phyloP scores from a whole-genome alignment of 2,113 vertebrate genomes.

The Aviceda subcristata region DNA sequence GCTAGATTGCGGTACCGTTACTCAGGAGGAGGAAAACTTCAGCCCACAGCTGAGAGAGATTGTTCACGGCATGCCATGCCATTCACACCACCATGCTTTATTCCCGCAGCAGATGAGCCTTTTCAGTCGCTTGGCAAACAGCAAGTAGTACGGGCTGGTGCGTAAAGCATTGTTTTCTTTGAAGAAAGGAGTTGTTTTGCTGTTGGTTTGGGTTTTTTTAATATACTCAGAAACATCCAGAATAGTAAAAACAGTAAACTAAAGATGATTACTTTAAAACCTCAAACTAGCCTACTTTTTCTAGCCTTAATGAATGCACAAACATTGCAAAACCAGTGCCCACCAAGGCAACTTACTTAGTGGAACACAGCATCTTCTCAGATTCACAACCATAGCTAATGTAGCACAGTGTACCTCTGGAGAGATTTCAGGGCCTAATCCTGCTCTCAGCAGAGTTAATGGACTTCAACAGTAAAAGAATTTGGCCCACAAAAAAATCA shows the following conservation, averaged over 20 bases:
- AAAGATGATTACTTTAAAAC: neutral
- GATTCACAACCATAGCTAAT: neutral
- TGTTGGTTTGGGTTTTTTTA: neutral
- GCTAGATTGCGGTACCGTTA: neutral
- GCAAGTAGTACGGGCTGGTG: neutral
- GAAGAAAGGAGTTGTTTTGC: neutral
- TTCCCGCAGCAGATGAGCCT: neutral
- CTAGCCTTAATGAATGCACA: neutral
- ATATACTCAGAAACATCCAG: neutral
- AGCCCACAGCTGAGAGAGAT: neutral
- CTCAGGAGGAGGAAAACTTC: neutral
- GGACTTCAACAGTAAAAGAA: neutral
- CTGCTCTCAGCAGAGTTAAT: neutral
- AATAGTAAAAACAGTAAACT: neutral
- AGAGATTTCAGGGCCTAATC: neutral
- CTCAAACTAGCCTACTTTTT: neutral
- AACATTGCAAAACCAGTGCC: neutral
- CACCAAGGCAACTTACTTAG: neutral
- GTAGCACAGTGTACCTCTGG: neutral
- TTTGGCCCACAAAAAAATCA: neutral
- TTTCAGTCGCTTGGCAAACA: neutral
- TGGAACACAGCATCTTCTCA: neutral
- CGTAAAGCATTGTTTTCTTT: neutral
- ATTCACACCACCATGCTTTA: neutral
- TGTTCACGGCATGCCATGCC: neutral